Conservation (phyloP, 2,797 vertebrate species). For the Catostomus latipinnis region DNA sequence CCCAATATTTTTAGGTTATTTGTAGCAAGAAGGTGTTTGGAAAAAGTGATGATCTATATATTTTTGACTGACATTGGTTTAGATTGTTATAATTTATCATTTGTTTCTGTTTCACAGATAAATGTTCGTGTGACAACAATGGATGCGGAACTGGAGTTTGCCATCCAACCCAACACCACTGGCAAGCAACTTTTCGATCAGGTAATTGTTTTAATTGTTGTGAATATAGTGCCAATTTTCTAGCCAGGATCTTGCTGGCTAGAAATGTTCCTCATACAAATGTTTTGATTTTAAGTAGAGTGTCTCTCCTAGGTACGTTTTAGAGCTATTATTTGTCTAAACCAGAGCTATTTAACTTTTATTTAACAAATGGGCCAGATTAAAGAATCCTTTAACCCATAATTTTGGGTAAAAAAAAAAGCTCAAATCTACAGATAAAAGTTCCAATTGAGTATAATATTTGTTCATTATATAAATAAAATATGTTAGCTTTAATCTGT, state of each 20-base stretch:
- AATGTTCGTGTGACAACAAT: slow-evolving; percentile 97
- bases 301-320: background rate
- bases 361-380: no score
- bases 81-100: background rate
- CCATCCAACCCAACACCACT: slow-evolving; percentile 86
- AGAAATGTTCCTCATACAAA: background rate
- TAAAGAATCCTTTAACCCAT: no score
- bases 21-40: no score
- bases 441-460: no score
- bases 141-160: slow-evolving; percentile 87
- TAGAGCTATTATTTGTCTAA: no score
- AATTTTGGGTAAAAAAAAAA: no score
- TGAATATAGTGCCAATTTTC: background rate
- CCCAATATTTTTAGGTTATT: no score
- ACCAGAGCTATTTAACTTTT: no score
- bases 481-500: no score
- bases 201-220: slow-evolving; percentile 73
- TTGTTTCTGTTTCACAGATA: slow-evolving; percentile 76
- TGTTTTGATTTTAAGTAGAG: background rate
- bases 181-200: slow-evolving; percentile 98
- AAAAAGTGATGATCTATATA: no score
- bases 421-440: no score
- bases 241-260: background rate
- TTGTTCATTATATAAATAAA: no score
- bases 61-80: background rate